These are phyloP conservation scores for Syngnathus floridae DNA, from an alignment of 2,113 vertebrate species.

Conservation along the genomic window DNA sequence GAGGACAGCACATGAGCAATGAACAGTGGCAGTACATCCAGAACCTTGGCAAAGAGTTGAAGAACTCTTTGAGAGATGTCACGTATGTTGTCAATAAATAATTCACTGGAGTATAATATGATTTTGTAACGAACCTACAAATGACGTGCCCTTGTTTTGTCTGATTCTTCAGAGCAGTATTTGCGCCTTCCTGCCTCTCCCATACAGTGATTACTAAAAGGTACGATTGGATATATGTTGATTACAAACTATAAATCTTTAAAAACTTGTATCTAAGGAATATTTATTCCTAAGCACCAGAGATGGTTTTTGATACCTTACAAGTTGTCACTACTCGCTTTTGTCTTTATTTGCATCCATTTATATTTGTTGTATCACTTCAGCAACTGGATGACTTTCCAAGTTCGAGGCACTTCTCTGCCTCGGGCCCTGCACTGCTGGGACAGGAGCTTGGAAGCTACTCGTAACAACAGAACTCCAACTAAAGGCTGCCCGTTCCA, in stretches of 20 bases:
- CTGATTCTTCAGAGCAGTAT: constrained; percentile 69
- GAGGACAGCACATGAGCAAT: constrained; percentile 68
- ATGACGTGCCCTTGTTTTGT: not conserved
- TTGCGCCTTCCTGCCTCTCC: constrained; percentile 78
- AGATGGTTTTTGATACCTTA: constrained; percentile 6
- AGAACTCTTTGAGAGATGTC: constrained; percentile 73
- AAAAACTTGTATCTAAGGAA: not conserved
- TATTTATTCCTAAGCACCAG: constrained; percentile 7
- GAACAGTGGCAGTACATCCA: constrained; percentile 78
- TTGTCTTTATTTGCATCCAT: not conserved
- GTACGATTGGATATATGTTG: constrained; percentile 52
- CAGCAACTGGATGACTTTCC: constrained; percentile 77
- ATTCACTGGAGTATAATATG: not conserved
- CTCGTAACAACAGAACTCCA: constrained; percentile 64
- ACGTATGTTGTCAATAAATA: constrained; percentile 61
- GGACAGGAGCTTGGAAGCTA: constrained; percentile 75
- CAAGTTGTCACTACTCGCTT: not conserved
- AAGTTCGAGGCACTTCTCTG: constrained; percentile 71
- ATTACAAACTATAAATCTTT: not conserved
- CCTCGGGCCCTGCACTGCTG: constrained; percentile 77
- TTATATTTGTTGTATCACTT: constrained; percentile 7
- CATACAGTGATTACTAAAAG: constrained; percentile 76
- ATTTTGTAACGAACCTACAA: not conserved
- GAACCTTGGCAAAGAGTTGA: constrained; percentile 74
- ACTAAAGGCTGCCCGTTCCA: constrained; percentile 75